These are phyloP conservation scores for Anadara kagoshimensis DNA, from an alignment of 1,140 invertebrate species.

Conservation along the genomic window DNA sequence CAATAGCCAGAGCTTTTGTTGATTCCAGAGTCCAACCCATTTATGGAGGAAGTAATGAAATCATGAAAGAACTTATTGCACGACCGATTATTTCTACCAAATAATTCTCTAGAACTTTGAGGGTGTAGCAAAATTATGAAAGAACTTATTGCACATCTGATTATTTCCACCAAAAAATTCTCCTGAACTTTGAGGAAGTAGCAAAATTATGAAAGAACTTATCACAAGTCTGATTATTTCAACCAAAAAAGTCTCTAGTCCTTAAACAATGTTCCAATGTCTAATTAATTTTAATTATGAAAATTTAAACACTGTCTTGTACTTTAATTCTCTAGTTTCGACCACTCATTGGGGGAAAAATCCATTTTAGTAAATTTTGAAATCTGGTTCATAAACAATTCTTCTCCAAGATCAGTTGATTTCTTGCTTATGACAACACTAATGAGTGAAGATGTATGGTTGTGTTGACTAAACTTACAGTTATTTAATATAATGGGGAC, in stretches of 20 bases:
- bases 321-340: no score
- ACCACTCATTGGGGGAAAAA: no score
- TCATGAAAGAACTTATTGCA: constrained; percentile 77
- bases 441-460: no score
- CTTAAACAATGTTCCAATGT: constrained; percentile 76
- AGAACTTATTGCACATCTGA: constrained; percentile 73
- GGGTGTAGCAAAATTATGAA: constrained; percentile 78
- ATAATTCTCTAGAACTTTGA: constrained; percentile 50
- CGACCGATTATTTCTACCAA: constrained; percentile 53
- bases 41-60: constrained; percentile 77
- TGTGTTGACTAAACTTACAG: no score
- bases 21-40: constrained; percentile 76
- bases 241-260: constrained; percentile 22
- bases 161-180: constrained; percentile 42
- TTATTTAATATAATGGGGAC: no score
- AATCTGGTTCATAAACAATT: no score
- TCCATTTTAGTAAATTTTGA: no score
- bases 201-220: constrained; percentile 77
- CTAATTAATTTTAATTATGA: constrained; percentile 73
- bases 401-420: no score
- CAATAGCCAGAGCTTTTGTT: constrained; percentile 73
- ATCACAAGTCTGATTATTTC: constrained; percentile 67
- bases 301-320: no score
- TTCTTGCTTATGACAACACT: no score
- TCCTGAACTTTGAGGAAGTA: constrained; percentile 72